A percentile compares a stretch with the other conserved stretches of the same genome.
These are phyloP conservation scores for Pristionchus fissidentatus DNA, from an alignment of 2,888 invertebrate species.

Conservation along the genomic window DNA sequence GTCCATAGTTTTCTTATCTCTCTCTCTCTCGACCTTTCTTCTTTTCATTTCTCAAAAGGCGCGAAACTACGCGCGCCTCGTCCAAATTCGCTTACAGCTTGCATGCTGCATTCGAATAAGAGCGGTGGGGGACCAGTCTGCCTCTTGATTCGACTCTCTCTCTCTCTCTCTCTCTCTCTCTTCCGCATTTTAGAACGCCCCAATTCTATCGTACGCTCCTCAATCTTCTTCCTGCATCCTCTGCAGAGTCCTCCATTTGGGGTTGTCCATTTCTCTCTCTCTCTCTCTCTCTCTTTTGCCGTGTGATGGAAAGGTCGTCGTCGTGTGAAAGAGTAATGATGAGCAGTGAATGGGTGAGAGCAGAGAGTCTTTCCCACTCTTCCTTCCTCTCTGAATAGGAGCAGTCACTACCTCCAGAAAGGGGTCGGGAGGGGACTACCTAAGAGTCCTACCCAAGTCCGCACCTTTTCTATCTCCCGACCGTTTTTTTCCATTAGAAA, in stretches of 20 bases:
- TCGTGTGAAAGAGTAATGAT: constrained; percentile 27
- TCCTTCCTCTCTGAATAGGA: not conserved
- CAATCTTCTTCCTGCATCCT: too few species aligned
- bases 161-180: not conserved
- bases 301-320: constrained; percentile 39
- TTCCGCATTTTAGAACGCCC: not conserved
- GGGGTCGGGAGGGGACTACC: too few species aligned
- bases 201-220: not conserved
- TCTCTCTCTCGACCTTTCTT: too few species aligned
- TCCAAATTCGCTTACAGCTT: not conserved
- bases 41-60: too few species aligned
- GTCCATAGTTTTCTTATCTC: too few species aligned
- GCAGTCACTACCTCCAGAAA: too few species aligned
- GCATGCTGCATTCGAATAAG: not conserved
- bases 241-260: constrained; percentile 23
- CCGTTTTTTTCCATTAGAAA: too few species aligned
- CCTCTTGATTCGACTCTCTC: too few species aligned
- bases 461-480: too few species aligned
- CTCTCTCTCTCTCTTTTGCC: not conserved
- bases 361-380: not conserved
- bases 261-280: constrained; percentile 31
- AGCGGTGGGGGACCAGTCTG: too few species aligned
- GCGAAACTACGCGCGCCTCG: too few species aligned
- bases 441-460: too few species aligned
- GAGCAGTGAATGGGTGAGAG: not conserved